Evolutionary conservation across 2,797 vertebrate genomes (phyloP), one percentile per base, ranked within the genome.

Genomic region (Gambelia wislizenii): DNA sequence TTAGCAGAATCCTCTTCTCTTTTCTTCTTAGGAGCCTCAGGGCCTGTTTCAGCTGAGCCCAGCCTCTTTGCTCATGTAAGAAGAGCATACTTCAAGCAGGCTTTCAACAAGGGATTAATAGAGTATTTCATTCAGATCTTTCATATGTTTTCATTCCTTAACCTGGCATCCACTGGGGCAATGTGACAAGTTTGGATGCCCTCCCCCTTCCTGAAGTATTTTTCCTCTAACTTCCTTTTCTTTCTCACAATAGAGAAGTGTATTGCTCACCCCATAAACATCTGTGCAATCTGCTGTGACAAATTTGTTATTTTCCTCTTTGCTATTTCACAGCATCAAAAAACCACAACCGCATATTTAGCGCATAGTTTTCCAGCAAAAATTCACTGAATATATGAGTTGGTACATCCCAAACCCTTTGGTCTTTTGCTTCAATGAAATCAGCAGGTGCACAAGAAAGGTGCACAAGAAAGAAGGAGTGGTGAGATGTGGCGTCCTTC

Each of bases 101-200:
- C 92, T 95, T 95, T 94, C 94, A 94, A 91, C 85, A 92, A 94
- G 90, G 93, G 93, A 95, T 96, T 96, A 95, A 87, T 87, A 76
- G 76, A 93, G 91, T 91, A 92, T 95, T 96, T 96, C 95, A 96
- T 96, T 95, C 95, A 96, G 90, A 88, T 95, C 96, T 96, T 95
- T 90, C 91, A 93, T 93, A 86, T 93, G 86, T 89, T 92, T 94
- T 90, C 91, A 90, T 94, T 95, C 93, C 89, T 79, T 90, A 94
- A 90, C 91, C 93, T 89, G 92, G 84, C 92, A 90, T 89, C 93
- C 93, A 94, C 92, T 92, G 92, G 92, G 93, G 86, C 89, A 78
- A 91, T 61, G 69, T 79, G 88, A 89, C 88, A 20, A 91, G 74
- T 93, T 92, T 94, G 91, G 87, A 90, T 95, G 86, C 91, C 83